Percentiles rank a stretch among this genome's conserved stretches.
phyloP scores from a whole-genome alignment of 2,888 invertebrate genomes.

The Ophraella communa region DNA sequence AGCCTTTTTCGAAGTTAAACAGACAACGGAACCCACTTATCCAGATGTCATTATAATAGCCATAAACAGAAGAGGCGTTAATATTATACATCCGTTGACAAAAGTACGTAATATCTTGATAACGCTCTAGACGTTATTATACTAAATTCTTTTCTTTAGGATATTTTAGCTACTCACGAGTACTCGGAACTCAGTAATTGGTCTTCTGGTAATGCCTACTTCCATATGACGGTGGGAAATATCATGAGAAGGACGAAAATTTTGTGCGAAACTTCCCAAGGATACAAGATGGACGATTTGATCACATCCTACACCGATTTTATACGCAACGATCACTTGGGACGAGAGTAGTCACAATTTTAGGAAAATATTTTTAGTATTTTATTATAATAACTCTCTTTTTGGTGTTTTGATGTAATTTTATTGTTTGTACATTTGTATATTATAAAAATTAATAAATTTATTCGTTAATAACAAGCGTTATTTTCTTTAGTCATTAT shows the following conservation, averaged over 20 bases:
- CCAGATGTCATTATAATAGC: slow-evolving; percentile 88
- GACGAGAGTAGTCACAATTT: not conserved
- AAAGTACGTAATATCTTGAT: slow-evolving; percentile 68
- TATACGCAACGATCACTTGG: slow-evolving; percentile 46
- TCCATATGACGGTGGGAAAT: slow-evolving; percentile 95
- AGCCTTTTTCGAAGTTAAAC: slow-evolving; percentile 94
- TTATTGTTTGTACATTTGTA: too few relatives aligned
- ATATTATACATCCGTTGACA: slow-evolving; percentile 84
- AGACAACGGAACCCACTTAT: slow-evolving; percentile 84
- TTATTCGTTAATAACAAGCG: too few relatives aligned
- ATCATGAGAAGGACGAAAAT: slow-evolving; percentile 87
- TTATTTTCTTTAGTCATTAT: too few relatives aligned
- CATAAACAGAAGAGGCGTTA: slow-evolving; percentile 90
- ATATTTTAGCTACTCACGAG: slow-evolving; percentile 81
- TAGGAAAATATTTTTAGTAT: too few relatives aligned
- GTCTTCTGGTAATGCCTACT: slow-evolving; percentile 95
- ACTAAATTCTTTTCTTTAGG: slow-evolving; percentile 63
- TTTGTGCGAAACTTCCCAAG: slow-evolving; percentile 89
- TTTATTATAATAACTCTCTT: too few relatives aligned
- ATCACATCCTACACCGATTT: slow-evolving; percentile 86
- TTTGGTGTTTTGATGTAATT: too few relatives aligned
- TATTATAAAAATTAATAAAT: too few relatives aligned
- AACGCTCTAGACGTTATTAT: not conserved
- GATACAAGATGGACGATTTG: slow-evolving; percentile 97
- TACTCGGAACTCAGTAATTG: slow-evolving; percentile 92